A percentile compares a stretch with the other conserved stretches of the same genome.
phyloP scores from a whole-genome alignment of 2,113 vertebrate genomes.

The Pristiophorus japonicus region DNA sequence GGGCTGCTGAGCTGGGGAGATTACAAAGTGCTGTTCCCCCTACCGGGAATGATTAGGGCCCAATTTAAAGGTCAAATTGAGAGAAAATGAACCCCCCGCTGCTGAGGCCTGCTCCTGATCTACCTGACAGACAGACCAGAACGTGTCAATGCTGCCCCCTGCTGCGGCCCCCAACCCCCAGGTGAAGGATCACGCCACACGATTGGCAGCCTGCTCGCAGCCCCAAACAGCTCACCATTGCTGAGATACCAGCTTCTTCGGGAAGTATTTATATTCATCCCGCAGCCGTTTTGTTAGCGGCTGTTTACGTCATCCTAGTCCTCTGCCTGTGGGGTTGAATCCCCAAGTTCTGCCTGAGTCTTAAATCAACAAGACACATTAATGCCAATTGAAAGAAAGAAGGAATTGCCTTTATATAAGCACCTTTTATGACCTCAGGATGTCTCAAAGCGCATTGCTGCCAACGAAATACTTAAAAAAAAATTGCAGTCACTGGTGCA shows the following conservation, averaged over 20 bases:
- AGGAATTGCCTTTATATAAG: background rate
- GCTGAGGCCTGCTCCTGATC: conserved; percentile 39
- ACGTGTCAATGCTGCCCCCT: conserved; percentile 41
- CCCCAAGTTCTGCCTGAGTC: background rate
- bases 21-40: conserved; percentile 41
- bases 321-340: background rate
- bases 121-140: conserved; percentile 45
- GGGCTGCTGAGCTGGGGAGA: conserved; percentile 42
- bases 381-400: background rate
- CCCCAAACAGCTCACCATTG: background rate
- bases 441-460: background rate
- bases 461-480: background rate
- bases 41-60: conserved; percentile 46
- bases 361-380: background rate
- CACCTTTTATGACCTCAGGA: background rate
- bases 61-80: conserved; percentile 47
- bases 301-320: background rate
- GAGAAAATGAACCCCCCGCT: conserved; percentile 44
- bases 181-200: conserved; percentile 39
- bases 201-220: background rate
- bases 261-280: background rate
- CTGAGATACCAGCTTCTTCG: background rate
- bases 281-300: background rate
- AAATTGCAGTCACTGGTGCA: no score
- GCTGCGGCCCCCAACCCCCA: conserved; percentile 39